Percentiles rank a stretch among this genome's conserved stretches.
Conservation (phyloP, 2,113 vertebrate genomes). For the Hylia prasina region DNA sequence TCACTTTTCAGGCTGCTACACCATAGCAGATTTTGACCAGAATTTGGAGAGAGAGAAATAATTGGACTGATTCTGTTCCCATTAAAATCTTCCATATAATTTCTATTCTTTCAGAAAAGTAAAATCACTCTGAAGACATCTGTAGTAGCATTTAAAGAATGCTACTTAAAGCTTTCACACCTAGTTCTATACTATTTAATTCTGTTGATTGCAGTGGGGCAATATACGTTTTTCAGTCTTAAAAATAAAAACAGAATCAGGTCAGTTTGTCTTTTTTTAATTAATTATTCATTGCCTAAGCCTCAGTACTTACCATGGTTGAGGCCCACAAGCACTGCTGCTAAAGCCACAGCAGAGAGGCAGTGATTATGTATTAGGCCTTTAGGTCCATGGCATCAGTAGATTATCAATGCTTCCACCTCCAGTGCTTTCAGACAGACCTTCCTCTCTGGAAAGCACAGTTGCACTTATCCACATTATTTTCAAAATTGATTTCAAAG, state of each 20-base stretch:
- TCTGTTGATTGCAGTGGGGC: background rate
- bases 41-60: background rate
- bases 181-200: background rate
- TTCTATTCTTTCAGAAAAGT: background rate
- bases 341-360: background rate
- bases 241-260: background rate
- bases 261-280: background rate
- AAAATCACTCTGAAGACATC: background rate
- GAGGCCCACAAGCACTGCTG: background rate
- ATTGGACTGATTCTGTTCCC: background rate
- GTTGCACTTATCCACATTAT: background rate
- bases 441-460: background rate
- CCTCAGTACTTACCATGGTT: background rate
- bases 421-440: background rate
- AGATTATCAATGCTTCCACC: background rate
- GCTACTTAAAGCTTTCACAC: background rate
- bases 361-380: background rate
- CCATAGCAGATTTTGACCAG: background rate
- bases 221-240: background rate
- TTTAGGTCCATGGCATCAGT: background rate
- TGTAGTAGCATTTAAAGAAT: background rate
- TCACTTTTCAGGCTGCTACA: background rate
- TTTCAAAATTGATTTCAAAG: constrained; percentile 20
- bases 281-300: constrained; percentile 8
- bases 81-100: background rate